Evolutionary conservation across 2,888 invertebrate genomes (phyloP).

Genomic region (Eulithis prunata): DNA sequence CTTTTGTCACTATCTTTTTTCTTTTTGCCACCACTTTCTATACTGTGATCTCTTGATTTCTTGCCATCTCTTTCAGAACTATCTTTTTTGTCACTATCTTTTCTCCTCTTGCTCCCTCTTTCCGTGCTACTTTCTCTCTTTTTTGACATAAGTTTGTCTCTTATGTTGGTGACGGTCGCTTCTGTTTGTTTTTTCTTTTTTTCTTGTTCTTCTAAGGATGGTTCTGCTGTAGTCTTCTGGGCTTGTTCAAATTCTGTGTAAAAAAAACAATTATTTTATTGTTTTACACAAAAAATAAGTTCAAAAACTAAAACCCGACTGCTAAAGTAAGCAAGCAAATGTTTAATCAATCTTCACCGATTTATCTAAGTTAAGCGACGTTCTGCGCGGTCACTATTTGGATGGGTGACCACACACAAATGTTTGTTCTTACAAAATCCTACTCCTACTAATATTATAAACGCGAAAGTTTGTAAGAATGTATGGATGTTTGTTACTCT

Average conservation of each 20-base stretch:
- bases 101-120: constrained; percentile 58
- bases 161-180: constrained; percentile 65
- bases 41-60: constrained; percentile 55
- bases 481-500: no score
- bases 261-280: no score
- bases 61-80: constrained; percentile 55
- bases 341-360: no score
- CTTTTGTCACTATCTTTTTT: constrained; percentile 9
- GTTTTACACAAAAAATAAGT: no score
- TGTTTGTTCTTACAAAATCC: no score
- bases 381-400: no score
- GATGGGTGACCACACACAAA: no score
- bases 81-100: constrained; percentile 40
- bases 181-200: constrained; percentile 63
- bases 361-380: no score
- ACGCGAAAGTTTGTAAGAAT: no score
- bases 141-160: constrained; percentile 68
- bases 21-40: constrained; percentile 51
- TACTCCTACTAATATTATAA: no score
- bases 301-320: no score
- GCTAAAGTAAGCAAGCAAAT: no score
- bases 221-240: constrained; percentile 58
- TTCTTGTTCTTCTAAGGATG: constrained; percentile 51
- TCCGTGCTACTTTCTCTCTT: constrained; percentile 56
- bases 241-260: constrained; percentile 70